Percentiles rank a stretch among this genome's conserved stretches.
Evolutionary conservation across 2,888 invertebrate genomes (phyloP).

Genomic region (Pristionchus exspectatus): DNA sequence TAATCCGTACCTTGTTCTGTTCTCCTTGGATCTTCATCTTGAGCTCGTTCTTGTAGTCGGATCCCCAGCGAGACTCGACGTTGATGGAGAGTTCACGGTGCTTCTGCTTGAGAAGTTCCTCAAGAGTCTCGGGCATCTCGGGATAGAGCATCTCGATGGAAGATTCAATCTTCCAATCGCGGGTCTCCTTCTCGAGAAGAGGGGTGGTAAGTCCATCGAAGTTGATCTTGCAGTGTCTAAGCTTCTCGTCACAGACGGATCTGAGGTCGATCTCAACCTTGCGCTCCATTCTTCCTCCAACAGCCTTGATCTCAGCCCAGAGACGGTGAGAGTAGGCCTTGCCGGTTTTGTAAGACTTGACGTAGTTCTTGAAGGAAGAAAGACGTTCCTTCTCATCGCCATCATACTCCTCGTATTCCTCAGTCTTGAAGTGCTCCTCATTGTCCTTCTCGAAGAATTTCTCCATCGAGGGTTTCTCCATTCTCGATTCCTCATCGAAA

Average conservation of each 20-base stretch:
- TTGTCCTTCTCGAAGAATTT: constrained; percentile 62
- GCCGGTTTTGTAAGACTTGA: constrained; percentile 55
- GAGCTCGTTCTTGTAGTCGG: constrained; percentile 53
- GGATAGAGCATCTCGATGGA: constrained; percentile 60
- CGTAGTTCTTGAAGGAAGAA: constrained; percentile 53
- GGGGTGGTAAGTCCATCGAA: constrained; percentile 21
- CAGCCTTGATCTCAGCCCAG: constrained; percentile 26
- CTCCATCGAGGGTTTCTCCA: constrained; percentile 56
- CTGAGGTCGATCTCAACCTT: constrained; percentile 57
- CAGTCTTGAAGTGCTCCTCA: constrained; percentile 56
- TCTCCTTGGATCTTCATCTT: constrained; percentile 51
- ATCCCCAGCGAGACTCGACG: constrained; percentile 42
- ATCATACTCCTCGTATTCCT: constrained; percentile 47
- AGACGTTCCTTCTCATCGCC: constrained; percentile 56
- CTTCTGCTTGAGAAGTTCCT: constrained; percentile 62
- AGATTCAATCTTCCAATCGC: constrained; percentile 14
- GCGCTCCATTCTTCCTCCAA: constrained; percentile 35
- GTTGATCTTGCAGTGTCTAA: constrained; percentile 59
- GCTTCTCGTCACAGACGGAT: constrained; percentile 57
- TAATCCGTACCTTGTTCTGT: constrained; percentile 54
- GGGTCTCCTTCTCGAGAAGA: constrained; percentile 58
- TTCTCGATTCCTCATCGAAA: constrained; percentile 55
- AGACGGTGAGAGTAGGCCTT: constrained; percentile 42
- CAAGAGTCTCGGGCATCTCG: constrained; percentile 61
- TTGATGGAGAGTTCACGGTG: constrained; percentile 60